phyloP scores from a whole-genome alignment of 2,888 invertebrate genomes.

The Geotrupes spiniger region DNA sequence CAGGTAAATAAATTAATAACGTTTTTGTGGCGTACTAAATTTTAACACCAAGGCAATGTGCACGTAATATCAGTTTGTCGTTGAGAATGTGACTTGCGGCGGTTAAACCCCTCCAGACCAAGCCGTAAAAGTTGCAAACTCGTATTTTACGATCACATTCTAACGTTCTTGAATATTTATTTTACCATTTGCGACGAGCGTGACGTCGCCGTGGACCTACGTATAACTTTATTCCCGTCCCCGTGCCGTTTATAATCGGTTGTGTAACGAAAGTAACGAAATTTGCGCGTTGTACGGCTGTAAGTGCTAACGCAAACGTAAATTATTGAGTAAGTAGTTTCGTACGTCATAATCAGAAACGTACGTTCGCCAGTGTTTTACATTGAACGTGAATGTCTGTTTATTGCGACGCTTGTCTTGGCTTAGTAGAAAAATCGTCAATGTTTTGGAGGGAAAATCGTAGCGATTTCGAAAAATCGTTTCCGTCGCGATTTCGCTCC shows the following conservation, averaged over 20 bases:
- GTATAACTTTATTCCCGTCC: slow-evolving; percentile 5
- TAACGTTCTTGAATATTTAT: slow-evolving; percentile 28
- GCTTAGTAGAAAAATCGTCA: slow-evolving; percentile 25
- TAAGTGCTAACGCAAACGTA: slow-evolving; percentile 12
- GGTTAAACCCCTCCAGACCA: slow-evolving; percentile 36
- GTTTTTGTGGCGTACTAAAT: slow-evolving; percentile 16
- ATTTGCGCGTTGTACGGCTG: slow-evolving; percentile 1
- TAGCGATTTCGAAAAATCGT: slow-evolving; percentile 28
- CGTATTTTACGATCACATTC: slow-evolving; percentile 36
- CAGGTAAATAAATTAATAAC: slow-evolving; percentile 40
- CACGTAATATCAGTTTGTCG: slow-evolving; percentile 44
- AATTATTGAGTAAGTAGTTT: slow-evolving; percentile 21
- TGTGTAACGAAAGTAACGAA: neutral
- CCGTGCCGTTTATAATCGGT: neutral
- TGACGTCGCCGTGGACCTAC: neutral
- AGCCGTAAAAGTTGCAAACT: slow-evolving; percentile 13
- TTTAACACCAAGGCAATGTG: slow-evolving; percentile 44
- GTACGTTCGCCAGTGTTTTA: slow-evolving; percentile 23
- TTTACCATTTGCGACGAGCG: slow-evolving; percentile 3
- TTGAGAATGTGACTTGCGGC: slow-evolving; percentile 44
- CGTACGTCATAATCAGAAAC: slow-evolving; percentile 21
- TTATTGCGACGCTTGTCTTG: slow-evolving; percentile 25
- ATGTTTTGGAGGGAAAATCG: slow-evolving; percentile 50
- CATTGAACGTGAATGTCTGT: slow-evolving; percentile 24
- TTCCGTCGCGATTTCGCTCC: slow-evolving; percentile 8